Base-by-base conservation (phyloP, 2,113 vertebrate species). In the Eira barbara region DNA sequence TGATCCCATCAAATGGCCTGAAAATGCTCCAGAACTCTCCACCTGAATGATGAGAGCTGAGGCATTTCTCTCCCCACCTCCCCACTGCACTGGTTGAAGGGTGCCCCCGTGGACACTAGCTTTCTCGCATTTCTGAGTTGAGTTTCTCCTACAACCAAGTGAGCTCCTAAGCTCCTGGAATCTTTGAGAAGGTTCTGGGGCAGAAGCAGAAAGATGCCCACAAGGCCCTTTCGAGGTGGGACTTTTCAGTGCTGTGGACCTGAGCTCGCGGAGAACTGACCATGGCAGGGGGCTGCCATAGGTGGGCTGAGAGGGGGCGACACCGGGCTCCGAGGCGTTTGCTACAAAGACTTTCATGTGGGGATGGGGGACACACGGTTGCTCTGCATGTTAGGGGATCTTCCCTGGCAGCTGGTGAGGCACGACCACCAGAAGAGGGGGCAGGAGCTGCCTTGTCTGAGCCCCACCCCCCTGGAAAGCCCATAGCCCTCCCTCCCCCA, bases 21-120 rank as follows among this genome's bases (percentile, higher is more conserved):
- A 18, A 39, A 47, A 45, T 25, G 13, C 14, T 52, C 79, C 7
- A 4, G 59, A 42, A 61, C n/a, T 39, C 12, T 90, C 78, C 14
- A 18, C 31, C 20, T 0, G 57, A 45, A 34, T 8, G 17, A 13
- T 0, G 3, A 34, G 8, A 31, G 4, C 59, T 4, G 39, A 7
- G 42, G 7, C 45, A 2, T 52, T 79, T 92, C 45, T 80, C 23
- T 36, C 21, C 79, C 0, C 2, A 31, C 36, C 74, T 61, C 76
- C 15, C 31, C 17, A 1, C 31, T 49, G n/a, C 31, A 17, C 2
- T 4, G 4, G 27, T 4, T 39, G 83, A 21, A 39, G n/a, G 63
- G 17, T 14, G 25, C 17, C 25, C 34, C 45, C 9, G 13, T 39
- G 42, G 47, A 15, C 36, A 4, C 27, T 11, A 10, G 9, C 23